Base-by-base conservation (phyloP, 2,797 vertebrate species). In the Ispidina lecontei region DNA sequence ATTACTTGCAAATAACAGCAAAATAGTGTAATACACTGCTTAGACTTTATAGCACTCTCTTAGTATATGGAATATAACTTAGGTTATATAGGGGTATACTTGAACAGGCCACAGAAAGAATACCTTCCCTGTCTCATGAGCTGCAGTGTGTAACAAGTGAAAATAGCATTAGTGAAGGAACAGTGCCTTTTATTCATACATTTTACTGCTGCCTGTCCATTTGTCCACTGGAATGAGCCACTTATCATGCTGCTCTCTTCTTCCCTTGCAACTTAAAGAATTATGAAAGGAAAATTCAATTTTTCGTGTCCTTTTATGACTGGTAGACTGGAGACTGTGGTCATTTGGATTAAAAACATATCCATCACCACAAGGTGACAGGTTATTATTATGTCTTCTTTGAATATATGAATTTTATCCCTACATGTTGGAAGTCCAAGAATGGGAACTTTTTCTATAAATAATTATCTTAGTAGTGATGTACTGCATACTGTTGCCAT, bases 291-390 rank as follows among this genome's bases (percentile, higher is more conserved):
- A 95, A 97, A 97, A 97, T 95, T 95, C 97, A 93, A 93, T 97
- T 97, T 97, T 96, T 94, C 11, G 87, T 94, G 91, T 97, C 96
- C 93, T 87, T 96, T 95, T 89, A 64, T 98, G 97, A 97, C 96
- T 96, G 95, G 96, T 96, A 96, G 94, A 91, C 86, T 94, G 96
- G 97, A 96, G 94, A 97, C 90, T 97, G 92, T 97, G 97, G 97
- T 96, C 98, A 97, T 97, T 98, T 97, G 97, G 97, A 97, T 98
- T 98, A 98, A 98, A 97, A 98, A 97, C 94, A 91, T 95, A 98
- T 97, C 96, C 93, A 94, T 98, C 98, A 97, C 89, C 69, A 69
- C 82, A 93, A 84, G 87, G 79, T 43, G 41, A 94, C 96, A 95
- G 96, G 96, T 97, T 97, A 97, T 98, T 98, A 97, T 96, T 95